Conservation (phyloP, 2,797 vertebrate species). For the Brachymystax lenok region DNA sequence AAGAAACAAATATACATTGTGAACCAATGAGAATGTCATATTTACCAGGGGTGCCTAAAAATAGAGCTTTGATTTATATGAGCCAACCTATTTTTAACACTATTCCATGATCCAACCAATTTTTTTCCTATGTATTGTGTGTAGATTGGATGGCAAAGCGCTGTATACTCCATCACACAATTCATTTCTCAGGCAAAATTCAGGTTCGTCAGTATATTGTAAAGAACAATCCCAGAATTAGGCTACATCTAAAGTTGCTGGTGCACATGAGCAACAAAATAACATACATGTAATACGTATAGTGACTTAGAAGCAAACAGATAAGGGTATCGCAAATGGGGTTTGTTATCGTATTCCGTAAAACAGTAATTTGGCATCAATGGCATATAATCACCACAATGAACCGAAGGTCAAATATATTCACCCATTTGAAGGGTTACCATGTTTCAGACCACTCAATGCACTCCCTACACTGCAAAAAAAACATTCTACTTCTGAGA, state of each 20-base stretch:
- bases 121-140: neutral
- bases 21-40: constrained; percentile 66
- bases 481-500: constrained; percentile 38
- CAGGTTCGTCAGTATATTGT: neutral
- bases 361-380: constrained; percentile 47
- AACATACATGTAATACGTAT: neutral
- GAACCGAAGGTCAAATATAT: constrained; percentile 50
- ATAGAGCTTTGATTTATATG: constrained; percentile 52
- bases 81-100: constrained; percentile 55
- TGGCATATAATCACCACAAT: constrained; percentile 43
- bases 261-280: neutral
- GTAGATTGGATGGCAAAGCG: neutral
- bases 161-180: neutral
- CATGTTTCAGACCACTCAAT: constrained; percentile 49
- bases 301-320: neutral
- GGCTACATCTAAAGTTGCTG: neutral
- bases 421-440: constrained; percentile 40
- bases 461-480: constrained; percentile 54
- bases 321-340: constrained; percentile 21
- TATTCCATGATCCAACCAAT: constrained; percentile 56
- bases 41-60: constrained; percentile 57
- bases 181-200: neutral
- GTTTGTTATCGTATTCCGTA: constrained; percentile 25
- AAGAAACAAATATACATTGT: constrained; percentile 52
- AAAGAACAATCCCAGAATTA: neutral